Evolutionary conservation across 2,888 invertebrate species (phyloP).

Genomic region (Drosophila flavopinicola): DNA sequence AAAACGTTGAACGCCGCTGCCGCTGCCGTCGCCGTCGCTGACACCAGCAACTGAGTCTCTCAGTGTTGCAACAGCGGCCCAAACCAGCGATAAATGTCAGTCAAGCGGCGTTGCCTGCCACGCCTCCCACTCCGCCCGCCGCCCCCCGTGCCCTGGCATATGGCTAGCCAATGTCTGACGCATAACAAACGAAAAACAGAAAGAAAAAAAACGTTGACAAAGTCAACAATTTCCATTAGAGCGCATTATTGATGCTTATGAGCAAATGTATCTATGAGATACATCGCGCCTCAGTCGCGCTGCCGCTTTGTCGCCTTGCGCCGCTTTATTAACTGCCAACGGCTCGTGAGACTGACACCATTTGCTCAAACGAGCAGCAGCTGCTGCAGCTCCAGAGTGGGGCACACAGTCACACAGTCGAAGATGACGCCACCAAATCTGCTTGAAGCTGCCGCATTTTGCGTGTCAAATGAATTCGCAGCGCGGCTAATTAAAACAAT

Average conservation of each 20-base stretch:
- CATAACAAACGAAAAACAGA: too few species aligned
- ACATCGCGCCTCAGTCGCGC: constrained; percentile 44
- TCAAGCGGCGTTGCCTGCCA: constrained; percentile 63
- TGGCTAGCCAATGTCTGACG: constrained; percentile 50
- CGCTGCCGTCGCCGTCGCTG: constrained; percentile 47
- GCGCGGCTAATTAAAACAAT: constrained; percentile 65
- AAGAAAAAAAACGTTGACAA: constrained; percentile 66
- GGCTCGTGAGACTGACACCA: constrained; percentile 67
- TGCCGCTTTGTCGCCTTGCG: constrained; percentile 34
- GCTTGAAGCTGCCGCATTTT: constrained; percentile 33
- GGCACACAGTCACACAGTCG: constrained; percentile 3
- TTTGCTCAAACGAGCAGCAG: constrained; percentile 45
- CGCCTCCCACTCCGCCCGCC: constrained; percentile 39
- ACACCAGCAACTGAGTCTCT: constrained; percentile 44
- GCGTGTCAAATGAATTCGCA: constrained; percentile 60
- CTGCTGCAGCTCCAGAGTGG: constrained; percentile 21
- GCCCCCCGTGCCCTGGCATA: not conserved
- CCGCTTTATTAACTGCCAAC: constrained; percentile 59
- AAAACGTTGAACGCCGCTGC: constrained; percentile 74
- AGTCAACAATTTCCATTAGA: constrained; percentile 72
- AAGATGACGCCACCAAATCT: constrained; percentile 59
- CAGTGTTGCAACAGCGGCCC: constrained; percentile 42
- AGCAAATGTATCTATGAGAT: constrained; percentile 75
- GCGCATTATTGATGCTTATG: constrained; percentile 78
- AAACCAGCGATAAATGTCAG: constrained; percentile 78